Conservation (phyloP, 2,888 invertebrate genomes). For the Campoplex capitator region DNA sequence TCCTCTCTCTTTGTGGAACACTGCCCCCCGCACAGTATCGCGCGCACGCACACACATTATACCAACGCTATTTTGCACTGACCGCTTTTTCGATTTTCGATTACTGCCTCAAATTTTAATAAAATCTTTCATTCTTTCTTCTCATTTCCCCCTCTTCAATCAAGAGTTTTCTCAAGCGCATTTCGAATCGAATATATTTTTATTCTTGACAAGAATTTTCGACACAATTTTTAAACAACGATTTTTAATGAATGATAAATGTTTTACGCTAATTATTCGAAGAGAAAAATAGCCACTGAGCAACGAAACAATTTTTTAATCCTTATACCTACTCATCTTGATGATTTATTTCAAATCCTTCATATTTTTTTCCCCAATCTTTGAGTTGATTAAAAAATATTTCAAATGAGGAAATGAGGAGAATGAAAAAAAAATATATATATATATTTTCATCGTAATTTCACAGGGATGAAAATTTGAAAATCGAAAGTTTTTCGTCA, state of each 20-base stretch:
- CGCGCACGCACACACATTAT: constrained; percentile 25
- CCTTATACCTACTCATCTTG: no score
- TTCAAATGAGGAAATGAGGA: neutral
- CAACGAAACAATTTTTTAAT: neutral
- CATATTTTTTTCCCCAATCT: no score
- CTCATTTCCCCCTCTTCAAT: neutral
- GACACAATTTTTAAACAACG: neutral
- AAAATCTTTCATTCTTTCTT: neutral
- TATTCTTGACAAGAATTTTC: neutral
- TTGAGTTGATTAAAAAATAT: neutral
- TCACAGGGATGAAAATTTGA: neutral
- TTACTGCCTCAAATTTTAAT: neutral
- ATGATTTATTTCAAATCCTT: no score
- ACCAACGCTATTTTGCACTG: constrained; percentile 26
- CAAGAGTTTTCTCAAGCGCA: neutral
- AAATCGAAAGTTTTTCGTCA: neutral
- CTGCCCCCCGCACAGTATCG: constrained; percentile 60
- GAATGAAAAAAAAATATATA: neutral
- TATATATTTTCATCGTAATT: neutral
- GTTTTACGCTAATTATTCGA: no score
- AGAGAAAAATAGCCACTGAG: no score
- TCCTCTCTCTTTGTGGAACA: constrained; percentile 43
- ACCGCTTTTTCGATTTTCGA: neutral
- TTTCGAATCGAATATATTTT: neutral
- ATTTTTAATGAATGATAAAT: neutral